Conservation (phyloP, 2,797 vertebrate genomes). For the Hemibagrus guttatus region DNA sequence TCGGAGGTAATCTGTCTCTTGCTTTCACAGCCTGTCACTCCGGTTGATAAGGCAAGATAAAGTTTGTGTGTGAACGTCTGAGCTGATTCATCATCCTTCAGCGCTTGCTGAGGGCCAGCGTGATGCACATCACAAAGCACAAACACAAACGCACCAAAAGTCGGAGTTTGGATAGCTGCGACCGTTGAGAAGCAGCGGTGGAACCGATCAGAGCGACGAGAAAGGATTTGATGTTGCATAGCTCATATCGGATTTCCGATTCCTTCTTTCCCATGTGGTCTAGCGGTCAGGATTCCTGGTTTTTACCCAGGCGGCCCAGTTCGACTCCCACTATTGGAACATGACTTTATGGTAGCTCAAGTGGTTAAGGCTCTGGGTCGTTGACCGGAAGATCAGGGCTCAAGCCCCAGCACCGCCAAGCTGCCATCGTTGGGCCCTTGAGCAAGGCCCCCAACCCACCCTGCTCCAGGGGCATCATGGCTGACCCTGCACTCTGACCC, state of each 20-base stretch:
- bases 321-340: too few species aligned
- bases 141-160: not conserved
- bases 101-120: not conserved
- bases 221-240: not conserved
- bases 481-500: too few species aligned
- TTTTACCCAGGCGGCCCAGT: too few species aligned
- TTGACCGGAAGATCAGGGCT: too few species aligned
- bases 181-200: not conserved
- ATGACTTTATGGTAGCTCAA: too few species aligned
- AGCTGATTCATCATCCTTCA: constrained; percentile 39
- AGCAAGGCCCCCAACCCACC: too few species aligned
- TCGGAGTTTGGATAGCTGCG: constrained; percentile 4
- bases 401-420: too few species aligned
- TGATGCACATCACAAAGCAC: constrained; percentile 8
- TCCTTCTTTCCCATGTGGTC: not conserved
- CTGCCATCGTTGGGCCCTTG: too few species aligned
- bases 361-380: too few species aligned
- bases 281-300: not conserved
- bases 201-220: not conserved
- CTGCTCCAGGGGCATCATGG: too few species aligned
- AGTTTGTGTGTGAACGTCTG: constrained; percentile 25
- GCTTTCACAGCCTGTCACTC: constrained; percentile 30
- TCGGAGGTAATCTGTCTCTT: constrained; percentile 34
- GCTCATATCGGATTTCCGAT: not conserved
- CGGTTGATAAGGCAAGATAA: constrained; percentile 28